Evolutionary conservation across 1,140 invertebrate species (phyloP).

Genomic region (Tribolium madens): DNA sequence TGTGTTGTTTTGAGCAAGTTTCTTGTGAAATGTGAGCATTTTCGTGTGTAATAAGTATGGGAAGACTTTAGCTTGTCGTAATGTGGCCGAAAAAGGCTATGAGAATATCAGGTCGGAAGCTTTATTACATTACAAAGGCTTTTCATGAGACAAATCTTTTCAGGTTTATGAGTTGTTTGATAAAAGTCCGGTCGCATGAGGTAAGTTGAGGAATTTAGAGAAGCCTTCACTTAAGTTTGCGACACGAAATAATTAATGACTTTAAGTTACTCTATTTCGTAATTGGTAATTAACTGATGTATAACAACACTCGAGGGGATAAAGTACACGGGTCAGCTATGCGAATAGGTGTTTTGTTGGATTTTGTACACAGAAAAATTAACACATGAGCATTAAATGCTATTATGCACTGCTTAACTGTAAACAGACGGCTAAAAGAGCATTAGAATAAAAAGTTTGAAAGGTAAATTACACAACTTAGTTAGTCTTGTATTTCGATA

Average conservation of each 20-base stretch:
- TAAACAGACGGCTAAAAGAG: too few species aligned
- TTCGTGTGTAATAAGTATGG: slow-evolving; percentile 21
- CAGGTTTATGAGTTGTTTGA: slow-evolving; percentile 7
- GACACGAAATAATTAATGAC: slow-evolving; percentile 27
- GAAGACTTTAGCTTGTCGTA: slow-evolving; percentile 3
- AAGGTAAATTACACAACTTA: too few species aligned
- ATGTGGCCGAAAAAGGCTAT: slow-evolving; percentile 6
- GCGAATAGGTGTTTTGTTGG: background rate
- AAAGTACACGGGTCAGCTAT: background rate
- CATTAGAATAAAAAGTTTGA: too few species aligned
- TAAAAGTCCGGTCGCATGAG: background rate
- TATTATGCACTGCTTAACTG: too few species aligned
- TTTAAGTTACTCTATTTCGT: slow-evolving; percentile 21
- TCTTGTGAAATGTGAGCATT: background rate
- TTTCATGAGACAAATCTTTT: slow-evolving; percentile 23
- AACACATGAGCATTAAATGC: background rate
- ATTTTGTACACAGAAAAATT: background rate
- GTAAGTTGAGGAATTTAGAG: background rate
- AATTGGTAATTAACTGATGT: slow-evolving; percentile 38
- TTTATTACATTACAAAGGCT: slow-evolving; percentile 26
- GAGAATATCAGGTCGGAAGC: slow-evolving; percentile 3
- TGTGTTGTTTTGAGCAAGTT: background rate
- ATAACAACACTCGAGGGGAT: slow-evolving; percentile 7
- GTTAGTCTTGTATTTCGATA: too few species aligned
- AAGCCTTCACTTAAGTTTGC: background rate